phyloP scores from a whole-genome alignment of 2,113 vertebrate species.

The Mystacornis crossleyi region DNA sequence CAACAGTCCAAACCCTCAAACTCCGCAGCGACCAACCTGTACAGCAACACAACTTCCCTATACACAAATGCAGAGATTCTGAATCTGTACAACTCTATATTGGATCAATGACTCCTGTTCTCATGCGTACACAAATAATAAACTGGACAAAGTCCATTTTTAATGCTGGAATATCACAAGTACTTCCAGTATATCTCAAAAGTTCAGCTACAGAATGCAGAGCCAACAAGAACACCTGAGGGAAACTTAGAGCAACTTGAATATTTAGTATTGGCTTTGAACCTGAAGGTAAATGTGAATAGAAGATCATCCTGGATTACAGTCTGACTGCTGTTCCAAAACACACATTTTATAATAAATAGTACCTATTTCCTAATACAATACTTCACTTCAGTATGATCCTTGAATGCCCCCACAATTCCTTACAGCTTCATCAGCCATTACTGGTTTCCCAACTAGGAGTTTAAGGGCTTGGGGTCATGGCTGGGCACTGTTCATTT shows the following conservation, averaged over 20 bases:
- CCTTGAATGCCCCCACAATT: neutral
- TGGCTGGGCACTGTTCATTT: neutral
- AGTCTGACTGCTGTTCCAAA: neutral
- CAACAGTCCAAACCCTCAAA: neutral
- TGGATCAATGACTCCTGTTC: neutral
- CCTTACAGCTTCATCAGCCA: neutral
- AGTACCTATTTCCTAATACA: neutral
- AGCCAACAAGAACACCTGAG: neutral
- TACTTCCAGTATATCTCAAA: neutral
- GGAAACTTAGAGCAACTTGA: neutral
- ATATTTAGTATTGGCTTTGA: neutral
- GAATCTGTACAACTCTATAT: neutral
- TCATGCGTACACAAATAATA: neutral
- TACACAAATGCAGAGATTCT: neutral
- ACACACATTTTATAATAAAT: neutral
- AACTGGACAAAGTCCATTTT: neutral
- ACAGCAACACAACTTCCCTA: neutral
- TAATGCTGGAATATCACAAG: neutral
- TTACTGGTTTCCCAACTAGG: neutral
- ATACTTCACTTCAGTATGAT: neutral
- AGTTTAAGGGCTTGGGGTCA: neutral
- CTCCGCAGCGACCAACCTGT: neutral
- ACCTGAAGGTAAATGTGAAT: neutral
- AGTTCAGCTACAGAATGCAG: neutral
- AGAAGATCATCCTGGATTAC: neutral